phyloP scores from a whole-genome alignment of 1,140 invertebrate genomes.

The Drosophila biarmipes region DNA sequence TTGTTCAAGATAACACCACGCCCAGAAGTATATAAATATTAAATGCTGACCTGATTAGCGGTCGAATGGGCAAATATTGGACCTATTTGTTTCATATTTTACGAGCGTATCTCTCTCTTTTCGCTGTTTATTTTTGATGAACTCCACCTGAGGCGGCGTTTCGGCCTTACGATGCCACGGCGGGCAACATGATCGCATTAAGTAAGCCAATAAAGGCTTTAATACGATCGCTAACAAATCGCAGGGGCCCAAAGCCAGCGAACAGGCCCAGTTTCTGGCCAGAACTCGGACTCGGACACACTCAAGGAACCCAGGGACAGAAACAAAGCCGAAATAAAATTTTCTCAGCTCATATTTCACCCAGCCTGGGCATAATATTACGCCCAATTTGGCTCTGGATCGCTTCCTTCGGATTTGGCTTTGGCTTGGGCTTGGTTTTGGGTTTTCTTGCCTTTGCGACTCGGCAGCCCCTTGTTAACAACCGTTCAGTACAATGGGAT shows the following conservation, averaged over 20 bases:
- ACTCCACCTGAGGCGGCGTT: neutral
- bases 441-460: constrained; percentile 40
- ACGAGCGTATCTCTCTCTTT: constrained; percentile 13
- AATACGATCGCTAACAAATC: constrained; percentile 28
- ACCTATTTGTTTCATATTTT: constrained; percentile 27
- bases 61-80: constrained; percentile 21
- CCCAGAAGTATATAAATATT: constrained; percentile 7
- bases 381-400: constrained; percentile 70
- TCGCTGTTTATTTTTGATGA: neutral
- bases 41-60: constrained; percentile 32
- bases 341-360: constrained; percentile 81
- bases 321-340: constrained; percentile 72
- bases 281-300: neutral
- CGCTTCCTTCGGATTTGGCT: constrained; percentile 28
- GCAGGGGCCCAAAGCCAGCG: constrained; percentile 2
- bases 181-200: constrained; percentile 22
- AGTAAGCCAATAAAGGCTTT: constrained; percentile 38
- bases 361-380: constrained; percentile 73
- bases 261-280: neutral
- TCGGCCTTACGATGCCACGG: constrained; percentile 9
- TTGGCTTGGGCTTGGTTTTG: neutral
- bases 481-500: constrained; percentile 72
- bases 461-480: constrained; percentile 73
- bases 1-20: neutral
- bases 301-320: constrained; percentile 29